Percentiles rank a stretch among this genome's conserved stretches.
Conservation (phyloP, 1,140 invertebrate species). For the Spodoptera litura region DNA sequence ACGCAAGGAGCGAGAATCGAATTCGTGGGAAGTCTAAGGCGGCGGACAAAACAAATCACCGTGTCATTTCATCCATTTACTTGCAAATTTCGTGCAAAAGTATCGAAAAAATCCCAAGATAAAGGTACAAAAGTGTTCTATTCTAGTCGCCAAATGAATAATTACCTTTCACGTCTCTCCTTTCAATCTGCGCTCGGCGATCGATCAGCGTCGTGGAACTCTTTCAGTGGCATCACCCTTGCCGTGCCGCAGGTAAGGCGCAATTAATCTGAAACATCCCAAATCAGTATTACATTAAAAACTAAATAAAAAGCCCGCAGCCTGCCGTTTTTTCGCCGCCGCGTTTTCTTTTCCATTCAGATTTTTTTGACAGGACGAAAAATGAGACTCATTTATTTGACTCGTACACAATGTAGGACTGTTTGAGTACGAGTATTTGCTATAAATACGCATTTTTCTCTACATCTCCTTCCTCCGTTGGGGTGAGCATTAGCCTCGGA, state of each 20-base stretch:
- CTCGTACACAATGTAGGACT: slow-evolving; percentile 85
- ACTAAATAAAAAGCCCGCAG: slow-evolving; percentile 81
- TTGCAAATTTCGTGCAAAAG: slow-evolving; percentile 85
- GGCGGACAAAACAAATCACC: slow-evolving; percentile 80
- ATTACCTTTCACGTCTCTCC: slow-evolving; percentile 85
- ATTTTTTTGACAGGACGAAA: slow-evolving; percentile 86
- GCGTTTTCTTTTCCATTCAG: slow-evolving; percentile 85
- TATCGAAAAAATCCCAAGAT: slow-evolving; percentile 81
- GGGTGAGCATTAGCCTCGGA: slow-evolving; percentile 82
- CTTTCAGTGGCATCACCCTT: slow-evolving; percentile 82
- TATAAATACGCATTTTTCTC: slow-evolving; percentile 86
- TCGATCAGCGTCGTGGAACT: slow-evolving; percentile 84
- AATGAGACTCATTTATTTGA: slow-evolving; percentile 86
- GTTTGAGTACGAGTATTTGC: slow-evolving; percentile 86
- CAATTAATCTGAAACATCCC: slow-evolving; percentile 86
- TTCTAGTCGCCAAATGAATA: slow-evolving; percentile 86
- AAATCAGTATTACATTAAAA: slow-evolving; percentile 86
- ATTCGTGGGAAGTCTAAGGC: slow-evolving; percentile 75
- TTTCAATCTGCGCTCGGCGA: slow-evolving; percentile 82
- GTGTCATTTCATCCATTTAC: slow-evolving; percentile 82
- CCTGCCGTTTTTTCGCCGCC: slow-evolving; percentile 80
- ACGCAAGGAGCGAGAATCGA: slow-evolving; percentile 59
- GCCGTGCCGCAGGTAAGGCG: slow-evolving; percentile 79
- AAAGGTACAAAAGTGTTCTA: slow-evolving; percentile 86
- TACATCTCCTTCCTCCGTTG: slow-evolving; percentile 82